Evolutionary conservation across 1,140 invertebrate species (phyloP), one percentile per base, ranked within the genome.

Genomic region (Homarus americanus): DNA sequence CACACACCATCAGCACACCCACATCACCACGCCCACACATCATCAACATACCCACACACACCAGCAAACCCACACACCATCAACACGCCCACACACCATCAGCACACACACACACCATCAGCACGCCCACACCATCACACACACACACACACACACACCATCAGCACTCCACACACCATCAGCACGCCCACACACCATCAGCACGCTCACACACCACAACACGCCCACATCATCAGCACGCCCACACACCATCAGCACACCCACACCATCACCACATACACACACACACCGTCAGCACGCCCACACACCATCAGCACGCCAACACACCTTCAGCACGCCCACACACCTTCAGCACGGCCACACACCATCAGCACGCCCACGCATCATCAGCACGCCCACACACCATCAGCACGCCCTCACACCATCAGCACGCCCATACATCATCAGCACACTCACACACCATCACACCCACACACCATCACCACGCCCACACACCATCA

Each of bases 361-460:
- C 78, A 44, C 78, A 80, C 41, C 40, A n/a, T 7, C 40, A 3
- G 5, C n/a, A n/a, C n/a, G n/a, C n/a, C n/a, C n/a, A n/a, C n/a
- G n/a, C n/a, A n/a, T n/a, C n/a, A n/a, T n/a, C 40, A 24, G 10
- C 78, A 80, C 78, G 12, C 2, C 9, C 41, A 80, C 78, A 36
- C 78, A 44, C 36, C n/a, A n/a, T n/a, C 24, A 12, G 20, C 78
- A 12, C 44, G 5, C 24, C 3, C 78, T 9, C 78, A 80, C 78
- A 44, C 44, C n/a, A n/a, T n/a, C n/a, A n/a, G 2, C 44, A 49
- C 44, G 2, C 44, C 9, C 44, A 49, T 17, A 2, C 44, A 34
- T 58, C n/a, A n/a, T n/a, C n/a, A n/a, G n/a, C n/a, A 73, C 63
- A 28, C 82, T n/a, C 82, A 41, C 82, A n/a, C 53, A 12, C 82